Percentiles rank a stretch among this genome's conserved stretches.
Conservation (phyloP, 2,113 vertebrate genomes). For the Xiphophorus couchianus region DNA sequence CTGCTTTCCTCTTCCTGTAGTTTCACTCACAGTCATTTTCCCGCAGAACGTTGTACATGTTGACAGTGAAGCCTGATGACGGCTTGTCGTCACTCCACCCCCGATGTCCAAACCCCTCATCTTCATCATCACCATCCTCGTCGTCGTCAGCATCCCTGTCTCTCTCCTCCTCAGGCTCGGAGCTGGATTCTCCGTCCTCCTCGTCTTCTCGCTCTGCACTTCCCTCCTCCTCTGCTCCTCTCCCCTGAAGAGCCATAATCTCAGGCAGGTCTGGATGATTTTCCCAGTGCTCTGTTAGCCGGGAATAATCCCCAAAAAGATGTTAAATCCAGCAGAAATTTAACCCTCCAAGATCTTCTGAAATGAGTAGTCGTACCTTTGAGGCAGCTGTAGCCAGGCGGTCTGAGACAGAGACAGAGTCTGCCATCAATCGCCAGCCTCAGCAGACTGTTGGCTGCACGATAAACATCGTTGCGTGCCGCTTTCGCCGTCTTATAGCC, state of each 20-base stretch:
- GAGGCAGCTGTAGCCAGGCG: constrained; percentile 83
- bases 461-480: constrained; percentile 87
- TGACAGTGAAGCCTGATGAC: constrained; percentile 71
- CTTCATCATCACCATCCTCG: constrained; percentile 86
- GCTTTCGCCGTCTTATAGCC: constrained; percentile 91
- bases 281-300: constrained; percentile 84
- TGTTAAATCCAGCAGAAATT: constrained; percentile 1
- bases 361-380: constrained; percentile 78
- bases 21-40: constrained; percentile 86
- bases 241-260: constrained; percentile 81
- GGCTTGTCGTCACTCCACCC: constrained; percentile 47
- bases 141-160: constrained; percentile 89
- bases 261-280: constrained; percentile 84
- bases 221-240: constrained; percentile 64
- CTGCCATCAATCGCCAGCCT: constrained; percentile 87
- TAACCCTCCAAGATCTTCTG: constrained; percentile 3
- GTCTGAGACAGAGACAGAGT: constrained; percentile 86
- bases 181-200: constrained; percentile 86
- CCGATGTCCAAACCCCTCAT: constrained; percentile 57
- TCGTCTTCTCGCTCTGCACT: constrained; percentile 68
- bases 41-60: constrained; percentile 85
- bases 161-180: constrained; percentile 87
- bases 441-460: constrained; percentile 90
- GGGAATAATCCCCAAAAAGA: constrained; percentile 13
- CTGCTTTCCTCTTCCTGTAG: constrained; percentile 16